Evolutionary conservation across 2,113 vertebrate species (phyloP).

Genomic region (Megaleporinus macrocephalus): DNA sequence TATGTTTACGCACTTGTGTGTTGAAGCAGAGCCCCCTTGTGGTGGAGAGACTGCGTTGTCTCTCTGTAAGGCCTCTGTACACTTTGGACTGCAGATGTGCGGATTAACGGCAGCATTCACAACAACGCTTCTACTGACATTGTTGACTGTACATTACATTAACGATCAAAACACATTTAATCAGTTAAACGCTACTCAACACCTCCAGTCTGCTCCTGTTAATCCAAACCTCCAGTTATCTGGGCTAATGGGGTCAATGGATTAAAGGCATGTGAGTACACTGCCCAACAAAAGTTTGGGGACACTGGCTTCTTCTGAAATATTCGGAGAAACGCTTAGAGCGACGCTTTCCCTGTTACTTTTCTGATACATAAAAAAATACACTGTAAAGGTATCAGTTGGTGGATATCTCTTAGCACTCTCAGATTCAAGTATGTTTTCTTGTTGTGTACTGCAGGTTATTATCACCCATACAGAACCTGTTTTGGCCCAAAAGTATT

Average conservation of each 20-base stretch:
- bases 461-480: too few relatives aligned
- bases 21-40: conserved; percentile 24
- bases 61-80: conserved; percentile 18
- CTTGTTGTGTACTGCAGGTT: background rate
- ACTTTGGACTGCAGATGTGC: conserved; percentile 36
- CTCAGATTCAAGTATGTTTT: background rate
- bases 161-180: conserved; percentile 10
- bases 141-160: conserved; percentile 26
- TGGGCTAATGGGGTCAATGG: background rate
- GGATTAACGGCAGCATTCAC: conserved; percentile 8
- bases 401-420: too few relatives aligned
- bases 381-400: too few relatives aligned
- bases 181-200: background rate
- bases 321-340: background rate
- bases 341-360: too few relatives aligned
- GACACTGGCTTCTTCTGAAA: background rate
- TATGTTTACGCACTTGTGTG: conserved; percentile 5
- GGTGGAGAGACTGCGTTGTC: conserved; percentile 10
- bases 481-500: too few relatives aligned
- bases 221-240: background rate
- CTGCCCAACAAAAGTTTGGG: background rate
- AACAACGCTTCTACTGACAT: conserved; percentile 32
- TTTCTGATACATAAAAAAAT: too few relatives aligned
- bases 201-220: background rate
- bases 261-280: background rate